Evolutionary conservation across 2,888 invertebrate genomes (phyloP), one percentile per base, ranked within the genome.

Genomic region (Schizotus pectinicornis): DNA sequence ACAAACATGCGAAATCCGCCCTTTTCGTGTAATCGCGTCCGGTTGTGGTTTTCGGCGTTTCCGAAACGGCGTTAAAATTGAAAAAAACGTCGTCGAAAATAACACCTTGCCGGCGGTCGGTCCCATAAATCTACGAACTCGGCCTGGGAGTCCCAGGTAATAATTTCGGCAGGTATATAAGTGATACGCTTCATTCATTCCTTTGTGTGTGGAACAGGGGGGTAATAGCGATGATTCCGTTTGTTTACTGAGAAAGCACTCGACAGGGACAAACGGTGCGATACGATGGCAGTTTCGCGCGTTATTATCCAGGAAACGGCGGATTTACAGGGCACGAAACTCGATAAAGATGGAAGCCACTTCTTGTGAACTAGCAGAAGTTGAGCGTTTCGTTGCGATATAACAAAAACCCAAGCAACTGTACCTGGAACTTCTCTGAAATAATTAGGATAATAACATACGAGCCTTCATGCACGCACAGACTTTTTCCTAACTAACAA

Each of bases 381-480:
- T 22, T 22, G 22, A 22, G 22, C 38, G 39, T 12, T 13, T 45
- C 22, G 37, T 39, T 13, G n/a, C 13, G 47, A 41, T 39, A 39
- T 3, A 12, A 39, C 3, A 59, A 63, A 63, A 59, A 62, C 63
- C 43, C 56, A 61, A 59, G 62, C 54, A 51, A 62, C 51, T 59
- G 22, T 22, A 22, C 22, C 22, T 22, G 22, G 54, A 62, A 64
- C 60, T 65, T 59, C 67, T 64, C 56, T 62, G 64, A 67, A 67
- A 60, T 64, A 62, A 67, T 67, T 67, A 62, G 64, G 61, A 64
- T 67, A 67, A 67, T 65, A 60, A 67, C 61, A 64, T 58, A 49
- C 59, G 63, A 33, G 50, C 56, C 53, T 52, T 58, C 49, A 42
- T 53, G 62, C 64, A 65, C 64, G 67, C 64, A 61, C 61, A 41